These are phyloP conservation scores for Thalassoma bifasciatum DNA, from an alignment of 2,113 vertebrate species.

Conservation along the genomic window DNA sequence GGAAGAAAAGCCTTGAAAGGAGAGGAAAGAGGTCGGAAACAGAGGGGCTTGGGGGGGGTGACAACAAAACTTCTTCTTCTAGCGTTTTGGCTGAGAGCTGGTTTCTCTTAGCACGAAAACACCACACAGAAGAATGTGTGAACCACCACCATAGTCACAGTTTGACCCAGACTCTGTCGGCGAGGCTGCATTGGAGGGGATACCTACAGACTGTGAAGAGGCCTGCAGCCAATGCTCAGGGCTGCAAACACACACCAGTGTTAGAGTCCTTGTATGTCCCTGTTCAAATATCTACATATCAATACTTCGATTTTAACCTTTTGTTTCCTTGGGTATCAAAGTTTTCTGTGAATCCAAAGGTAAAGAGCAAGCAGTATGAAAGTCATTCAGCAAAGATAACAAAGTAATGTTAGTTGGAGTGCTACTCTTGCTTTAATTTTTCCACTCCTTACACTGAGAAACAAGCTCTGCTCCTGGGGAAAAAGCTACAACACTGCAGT, in stretches of 20 bases:
- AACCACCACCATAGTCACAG: not conserved
- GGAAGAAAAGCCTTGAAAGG: conserved; percentile 19
- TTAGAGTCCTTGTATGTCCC: no score
- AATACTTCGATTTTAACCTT: no score
- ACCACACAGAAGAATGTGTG: conserved; percentile 4
- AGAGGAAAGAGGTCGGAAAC: not conserved
- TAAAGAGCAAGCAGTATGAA: no score
- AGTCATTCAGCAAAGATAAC: no score
- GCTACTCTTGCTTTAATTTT: no score
- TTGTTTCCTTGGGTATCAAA: no score
- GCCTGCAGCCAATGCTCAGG: not conserved
- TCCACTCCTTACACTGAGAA: no score
- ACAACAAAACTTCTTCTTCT: conserved; percentile 22
- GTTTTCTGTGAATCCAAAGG: no score
- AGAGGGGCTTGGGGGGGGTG: not conserved
- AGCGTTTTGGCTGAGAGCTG: conserved; percentile 8
- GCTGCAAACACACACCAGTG: not conserved
- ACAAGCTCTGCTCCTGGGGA: no score
- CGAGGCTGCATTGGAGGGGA: not conserved
- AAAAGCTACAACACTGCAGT: no score
- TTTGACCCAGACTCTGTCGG: not conserved
- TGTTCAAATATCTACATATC: no score
- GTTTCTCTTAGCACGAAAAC: conserved; percentile 2
- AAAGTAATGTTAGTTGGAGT: no score
- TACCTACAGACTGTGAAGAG: not conserved